phyloP scores from a whole-genome alignment of 1,140 invertebrate genomes.

The Argopecten irradians region DNA sequence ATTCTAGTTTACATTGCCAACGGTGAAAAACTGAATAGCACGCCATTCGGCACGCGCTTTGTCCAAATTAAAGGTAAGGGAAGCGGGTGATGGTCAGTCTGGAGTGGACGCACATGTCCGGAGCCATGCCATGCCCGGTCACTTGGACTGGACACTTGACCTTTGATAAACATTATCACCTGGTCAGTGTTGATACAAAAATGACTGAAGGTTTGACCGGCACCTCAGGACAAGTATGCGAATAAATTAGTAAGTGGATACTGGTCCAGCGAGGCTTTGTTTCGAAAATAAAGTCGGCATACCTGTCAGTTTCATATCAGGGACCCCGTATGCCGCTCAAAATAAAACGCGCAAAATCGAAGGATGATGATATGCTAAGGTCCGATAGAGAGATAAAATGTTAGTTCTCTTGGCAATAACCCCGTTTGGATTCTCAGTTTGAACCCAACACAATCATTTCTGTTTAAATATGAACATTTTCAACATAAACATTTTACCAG shows the following conservation, averaged over 20 bases:
- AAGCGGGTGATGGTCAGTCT: background rate
- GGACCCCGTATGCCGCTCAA: background rate
- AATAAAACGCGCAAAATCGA: too few relatives aligned
- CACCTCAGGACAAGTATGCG: background rate
- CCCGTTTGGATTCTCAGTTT: too few relatives aligned
- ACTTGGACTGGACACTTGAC: constrained; percentile 13
- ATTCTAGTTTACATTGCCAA: constrained; percentile 18
- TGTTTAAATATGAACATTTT: too few relatives aligned
- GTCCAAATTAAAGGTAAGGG: constrained; percentile 5
- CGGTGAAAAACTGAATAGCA: constrained; percentile 12
- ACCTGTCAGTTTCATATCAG: background rate
- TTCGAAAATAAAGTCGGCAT: background rate
- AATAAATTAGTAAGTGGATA: constrained; percentile 13
- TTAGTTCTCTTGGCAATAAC: too few relatives aligned
- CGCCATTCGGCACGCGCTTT: constrained; percentile 3
- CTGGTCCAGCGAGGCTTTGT: background rate
- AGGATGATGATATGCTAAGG: background rate
- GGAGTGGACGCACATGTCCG: constrained; percentile 5
- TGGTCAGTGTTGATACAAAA: constrained; percentile 21
- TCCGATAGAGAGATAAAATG: too few relatives aligned
- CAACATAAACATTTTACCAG: too few relatives aligned
- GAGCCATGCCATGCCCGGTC: constrained; percentile 12
- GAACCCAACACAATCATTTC: too few relatives aligned
- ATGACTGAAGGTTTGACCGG: constrained; percentile 8
- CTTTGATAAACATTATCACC: constrained; percentile 18